Conservation (phyloP, 2,797 vertebrate species). For the Trichosurus vulpecula region DNA sequence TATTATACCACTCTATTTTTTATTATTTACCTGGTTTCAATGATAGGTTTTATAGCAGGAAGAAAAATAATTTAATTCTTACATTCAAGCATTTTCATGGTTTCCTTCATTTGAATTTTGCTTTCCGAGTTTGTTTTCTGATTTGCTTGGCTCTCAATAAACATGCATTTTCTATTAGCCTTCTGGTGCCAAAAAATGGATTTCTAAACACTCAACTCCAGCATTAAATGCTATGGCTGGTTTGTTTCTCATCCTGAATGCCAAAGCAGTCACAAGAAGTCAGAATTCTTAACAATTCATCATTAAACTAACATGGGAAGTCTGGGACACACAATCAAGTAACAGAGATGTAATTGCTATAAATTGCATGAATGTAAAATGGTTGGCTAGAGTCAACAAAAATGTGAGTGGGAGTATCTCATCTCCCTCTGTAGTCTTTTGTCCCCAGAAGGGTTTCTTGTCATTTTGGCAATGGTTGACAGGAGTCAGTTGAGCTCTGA, state of each 20-base stretch:
- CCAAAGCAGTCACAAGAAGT: constrained; percentile 43
- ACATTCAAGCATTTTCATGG: constrained; percentile 31
- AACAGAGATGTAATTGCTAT: constrained; percentile 29
- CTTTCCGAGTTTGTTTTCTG: constrained; percentile 45
- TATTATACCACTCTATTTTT: neutral
- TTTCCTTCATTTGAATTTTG: constrained; percentile 52
- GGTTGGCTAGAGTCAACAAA: constrained; percentile 21
- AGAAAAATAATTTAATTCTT: constrained; percentile 50
- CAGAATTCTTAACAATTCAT: constrained; percentile 34
- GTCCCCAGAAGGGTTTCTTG: constrained; percentile 78
- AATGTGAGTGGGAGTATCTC: constrained; percentile 52
- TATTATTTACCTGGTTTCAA: constrained; percentile 21
- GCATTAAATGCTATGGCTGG: constrained; percentile 29
- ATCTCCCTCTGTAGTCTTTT: constrained; percentile 53
- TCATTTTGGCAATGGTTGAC: constrained; percentile 80
- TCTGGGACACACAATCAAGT: neutral
- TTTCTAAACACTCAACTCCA: constrained; percentile 27
- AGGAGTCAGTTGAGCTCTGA: constrained; percentile 78
- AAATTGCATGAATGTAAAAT: neutral
- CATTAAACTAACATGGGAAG: constrained; percentile 2
- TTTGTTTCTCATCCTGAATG: constrained; percentile 26
- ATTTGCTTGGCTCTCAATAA: constrained; percentile 49
- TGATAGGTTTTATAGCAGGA: neutral
- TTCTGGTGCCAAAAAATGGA: constrained; percentile 42
- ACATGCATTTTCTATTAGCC: constrained; percentile 53